These are phyloP conservation scores for Bradynema listronoti DNA, from an alignment of 1,140 invertebrate genomes.

Conservation along the genomic window DNA sequence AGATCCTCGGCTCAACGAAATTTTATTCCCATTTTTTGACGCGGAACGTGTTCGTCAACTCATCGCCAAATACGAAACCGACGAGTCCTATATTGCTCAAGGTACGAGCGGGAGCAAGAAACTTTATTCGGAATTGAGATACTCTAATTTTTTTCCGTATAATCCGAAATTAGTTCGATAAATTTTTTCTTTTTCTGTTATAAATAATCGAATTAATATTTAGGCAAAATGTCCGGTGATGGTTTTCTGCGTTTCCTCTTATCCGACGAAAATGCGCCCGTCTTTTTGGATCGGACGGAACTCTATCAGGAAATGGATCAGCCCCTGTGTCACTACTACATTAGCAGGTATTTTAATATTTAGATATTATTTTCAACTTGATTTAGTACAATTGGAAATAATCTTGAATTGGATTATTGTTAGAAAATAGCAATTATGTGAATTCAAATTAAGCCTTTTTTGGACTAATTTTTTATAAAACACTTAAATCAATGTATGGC, in stretches of 20 bases:
- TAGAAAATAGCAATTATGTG: too few species aligned
- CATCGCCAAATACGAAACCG: constrained; percentile 84
- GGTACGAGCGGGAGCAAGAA: too few species aligned
- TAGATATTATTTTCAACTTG: too few species aligned
- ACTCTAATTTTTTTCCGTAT: too few species aligned
- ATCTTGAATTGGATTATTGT: too few species aligned
- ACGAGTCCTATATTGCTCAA: constrained; percentile 71
- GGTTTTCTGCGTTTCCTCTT: constrained; percentile 92
- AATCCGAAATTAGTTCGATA: too few species aligned
- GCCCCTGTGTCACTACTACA: constrained; percentile 92
- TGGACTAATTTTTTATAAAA: too few species aligned
- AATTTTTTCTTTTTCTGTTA: background rate
- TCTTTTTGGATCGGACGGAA: constrained; percentile 89
- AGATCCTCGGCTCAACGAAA: constrained; percentile 96
- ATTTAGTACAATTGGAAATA: background rate
- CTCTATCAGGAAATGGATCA: constrained; percentile 96
- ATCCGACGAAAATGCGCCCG: constrained; percentile 98
- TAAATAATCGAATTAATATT: constrained; percentile 14
- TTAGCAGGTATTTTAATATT: constrained; percentile 88
- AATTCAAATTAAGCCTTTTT: too few species aligned
- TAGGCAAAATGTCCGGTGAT: constrained; percentile 74
- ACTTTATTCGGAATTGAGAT: too few species aligned
- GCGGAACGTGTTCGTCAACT: constrained; percentile 85
- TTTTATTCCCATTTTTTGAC: constrained; percentile 92
- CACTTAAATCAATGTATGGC: too few species aligned